Conservation (phyloP, 2,797 vertebrate species). For the Graptemys geographica region DNA sequence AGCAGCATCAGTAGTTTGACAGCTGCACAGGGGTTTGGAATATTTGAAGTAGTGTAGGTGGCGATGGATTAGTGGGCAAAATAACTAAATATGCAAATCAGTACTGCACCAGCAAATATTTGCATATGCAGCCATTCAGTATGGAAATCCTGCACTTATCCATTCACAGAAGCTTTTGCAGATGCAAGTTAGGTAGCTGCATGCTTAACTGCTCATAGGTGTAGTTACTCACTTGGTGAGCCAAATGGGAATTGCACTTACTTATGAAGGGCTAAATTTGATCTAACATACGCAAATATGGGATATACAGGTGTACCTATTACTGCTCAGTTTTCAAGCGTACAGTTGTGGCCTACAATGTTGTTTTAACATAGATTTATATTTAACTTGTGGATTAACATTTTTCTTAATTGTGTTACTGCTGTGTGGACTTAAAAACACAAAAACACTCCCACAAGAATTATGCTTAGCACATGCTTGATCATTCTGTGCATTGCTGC, state of each 20-base stretch:
- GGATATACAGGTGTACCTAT: background rate
- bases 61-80: background rate
- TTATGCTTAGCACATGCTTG: background rate
- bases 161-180: background rate
- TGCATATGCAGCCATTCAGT: background rate
- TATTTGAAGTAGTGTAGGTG: background rate
- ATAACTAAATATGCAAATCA: background rate
- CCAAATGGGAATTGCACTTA: background rate
- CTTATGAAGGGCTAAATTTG: background rate
- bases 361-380: background rate
- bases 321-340: constrained; percentile 16
- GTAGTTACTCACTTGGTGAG: background rate
- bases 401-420: background rate
- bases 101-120: background rate
- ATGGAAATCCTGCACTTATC: background rate
- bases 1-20: background rate
- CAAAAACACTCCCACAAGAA: background rate
- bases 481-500: background rate
- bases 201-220: background rate
- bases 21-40: background rate
- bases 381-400: background rate
- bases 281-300: background rate
- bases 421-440: background rate
- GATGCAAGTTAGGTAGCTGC: background rate
- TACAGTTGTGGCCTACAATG: background rate